Base-by-base conservation (phyloP, 1,140 invertebrate genomes). In the Lepidurus arcticus region DNA sequence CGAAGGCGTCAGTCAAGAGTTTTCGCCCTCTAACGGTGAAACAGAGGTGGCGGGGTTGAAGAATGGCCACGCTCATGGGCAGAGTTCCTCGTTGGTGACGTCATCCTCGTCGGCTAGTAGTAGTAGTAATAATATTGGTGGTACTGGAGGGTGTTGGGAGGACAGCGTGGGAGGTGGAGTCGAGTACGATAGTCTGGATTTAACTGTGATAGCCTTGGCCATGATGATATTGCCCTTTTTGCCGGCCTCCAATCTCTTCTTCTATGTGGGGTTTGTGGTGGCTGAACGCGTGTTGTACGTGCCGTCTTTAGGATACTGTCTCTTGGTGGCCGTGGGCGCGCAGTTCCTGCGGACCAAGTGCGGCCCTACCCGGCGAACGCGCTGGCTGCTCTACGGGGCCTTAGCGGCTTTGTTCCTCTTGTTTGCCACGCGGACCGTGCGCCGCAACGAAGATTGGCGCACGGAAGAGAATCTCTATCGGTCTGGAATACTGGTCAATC, bases 221-320 rank as follows among this genome's bases (percentile, higher is more conserved):
- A 91, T 98, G 83, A 88, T 96, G 82, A 90, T 93, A 73, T 85
- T 98, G 78, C 94, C 96, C 47, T 98, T 98, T 85, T 86, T 98
- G 80, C 97, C 97, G 65, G 96, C 97, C 13, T 93, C 93, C 78
- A 98, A 98, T 88, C 85, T 92, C 76, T 91, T 98, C 84, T 97
- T 98, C 87, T 96, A 97, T 82, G 96, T 98, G 78, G 97, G 97
- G 8, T 98, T 98, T 85, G 96, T 98, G 42, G 93, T 98, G 9
- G 97, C 97, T 45, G 97, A 98, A 86, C 88, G 97, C 80, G 92
- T 98, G 76, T 88, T 98, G 26, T 98, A 98, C 85, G 89, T 97
- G 82, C 96, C 97, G 43, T 98, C 95, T 85, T 93, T 98, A 81
- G 97, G 97, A 44, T 96, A 93, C 85, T 98, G 95, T 86, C 88